Evolutionary conservation across 2,888 invertebrate species (phyloP).

Genomic region (Linhomoeus sp.): DNA sequence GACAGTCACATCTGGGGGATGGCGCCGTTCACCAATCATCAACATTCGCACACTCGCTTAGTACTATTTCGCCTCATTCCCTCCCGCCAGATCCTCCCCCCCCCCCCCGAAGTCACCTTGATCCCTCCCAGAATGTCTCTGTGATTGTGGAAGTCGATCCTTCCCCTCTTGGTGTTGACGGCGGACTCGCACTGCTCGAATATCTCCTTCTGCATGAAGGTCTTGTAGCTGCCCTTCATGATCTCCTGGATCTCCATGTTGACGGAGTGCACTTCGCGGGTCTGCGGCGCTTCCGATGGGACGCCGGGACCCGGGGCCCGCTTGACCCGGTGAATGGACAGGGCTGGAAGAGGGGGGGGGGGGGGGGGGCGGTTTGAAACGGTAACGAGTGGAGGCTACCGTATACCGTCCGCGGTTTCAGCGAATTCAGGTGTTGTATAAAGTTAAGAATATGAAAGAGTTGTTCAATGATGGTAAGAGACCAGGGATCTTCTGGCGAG

Average conservation of each 20-base stretch:
- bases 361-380: constrained; percentile 79
- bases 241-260: constrained; percentile 98
- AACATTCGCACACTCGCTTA: no score
- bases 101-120: constrained; percentile 51
- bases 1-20: no score
- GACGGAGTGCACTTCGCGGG: constrained; percentile 79
- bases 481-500: no score
- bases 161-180: constrained; percentile 95
- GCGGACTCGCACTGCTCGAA: constrained; percentile 99
- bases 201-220: constrained; percentile 99
- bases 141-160: constrained; percentile 67
- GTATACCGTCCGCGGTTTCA: constrained; percentile 98
- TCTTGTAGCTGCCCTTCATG: constrained; percentile 93
- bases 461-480: no score
- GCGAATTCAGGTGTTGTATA: constrained; percentile 98
- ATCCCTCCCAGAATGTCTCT: constrained; percentile 81
- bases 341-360: constrained; percentile 47
- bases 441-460: no score
- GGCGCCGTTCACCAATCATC: no score
- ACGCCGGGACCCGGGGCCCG: constrained; percentile 47
- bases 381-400: constrained; percentile 98
- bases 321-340: constrained; percentile 81
- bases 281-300: constrained; percentile 53
- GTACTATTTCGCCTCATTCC: no score
- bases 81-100: no score